These are phyloP conservation scores for Ferrisia virgata DNA, from an alignment of 2,888 invertebrate genomes.

Conservation along the genomic window DNA sequence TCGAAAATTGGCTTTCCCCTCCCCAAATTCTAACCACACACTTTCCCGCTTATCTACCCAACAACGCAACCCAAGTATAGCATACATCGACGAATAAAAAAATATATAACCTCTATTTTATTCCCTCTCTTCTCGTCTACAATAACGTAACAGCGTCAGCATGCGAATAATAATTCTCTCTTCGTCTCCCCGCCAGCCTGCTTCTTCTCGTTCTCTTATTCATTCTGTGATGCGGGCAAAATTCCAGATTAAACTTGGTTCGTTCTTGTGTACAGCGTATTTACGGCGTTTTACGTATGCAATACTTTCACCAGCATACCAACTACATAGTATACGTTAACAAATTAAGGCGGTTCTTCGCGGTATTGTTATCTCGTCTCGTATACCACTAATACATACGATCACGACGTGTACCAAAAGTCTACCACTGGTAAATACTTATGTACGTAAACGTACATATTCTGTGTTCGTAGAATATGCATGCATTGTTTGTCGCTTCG, in stretches of 20 bases:
- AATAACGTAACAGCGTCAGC: neutral
- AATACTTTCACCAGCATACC: conserved; percentile 22
- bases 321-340: neutral
- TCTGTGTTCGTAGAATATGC: no score
- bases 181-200: neutral
- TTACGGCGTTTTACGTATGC: conserved; percentile 26
- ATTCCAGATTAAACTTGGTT: neutral
- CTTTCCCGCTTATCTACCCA: neutral
- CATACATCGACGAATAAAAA: neutral
- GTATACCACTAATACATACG: no score
- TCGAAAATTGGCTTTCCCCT: neutral
- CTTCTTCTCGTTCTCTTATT: neutral
- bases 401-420: no score
- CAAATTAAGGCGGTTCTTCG: neutral
- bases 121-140: neutral
- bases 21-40: no score
- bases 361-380: neutral
- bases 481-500: no score
- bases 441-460: no score
- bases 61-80: neutral
- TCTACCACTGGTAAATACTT: no score
- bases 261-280: neutral
- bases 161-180: conserved; percentile 1
- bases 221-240: neutral
- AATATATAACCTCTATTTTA: neutral